Base-by-base conservation (phyloP, 2,113 vertebrate genomes). In the Mustelus asterias region DNA sequence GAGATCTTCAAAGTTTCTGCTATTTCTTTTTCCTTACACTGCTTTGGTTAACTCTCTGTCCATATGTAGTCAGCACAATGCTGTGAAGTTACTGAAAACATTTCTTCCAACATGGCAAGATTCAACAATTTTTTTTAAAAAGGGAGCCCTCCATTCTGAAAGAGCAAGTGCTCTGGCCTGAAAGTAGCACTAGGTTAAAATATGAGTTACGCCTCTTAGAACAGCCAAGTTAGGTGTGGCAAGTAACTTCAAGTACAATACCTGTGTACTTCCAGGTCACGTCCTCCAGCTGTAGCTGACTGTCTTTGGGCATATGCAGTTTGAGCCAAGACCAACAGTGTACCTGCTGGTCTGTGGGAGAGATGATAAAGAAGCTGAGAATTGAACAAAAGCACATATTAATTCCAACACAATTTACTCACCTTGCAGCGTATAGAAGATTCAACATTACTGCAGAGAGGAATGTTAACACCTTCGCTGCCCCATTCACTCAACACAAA, bases 191-290 rank as follows among this genome's bases (percentile, higher is more conserved):
- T 20, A 10, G 24, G 22, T 54, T 8, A 89, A 89, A 33, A 65
- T 37, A 20, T 93, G 60, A 63, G 18, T 60, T 60, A n/a, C 33
- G 88, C 11, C 54, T 14, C 29, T 63, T 18, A 29, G 54, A 33
- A 37, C 54, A 92, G 88, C 29, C 16, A 83, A n/a, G 11, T 92
- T 58, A 33, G 88, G 26, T 14, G 58, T 92, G 33, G 58, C 5
- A 9, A 37, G 60, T 1, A 9, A 65, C 94, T 14, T 4, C 13
- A 85, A 18, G 72, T 41, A 11, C 44, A 60, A 96, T 96, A 99
- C 99, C 99, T 0, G 99, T 99, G 96, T 99, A 99, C 95, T 99
- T 99, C 99, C 99, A 99, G 97, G 98, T 99, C 96, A 99, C 99
- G 0, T 99, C 99, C 97, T 99, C 99, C 96, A 99, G 95, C 92